Base-by-base conservation (phyloP, 2,113 vertebrate species). In the Onychostoma macrolepis region DNA sequence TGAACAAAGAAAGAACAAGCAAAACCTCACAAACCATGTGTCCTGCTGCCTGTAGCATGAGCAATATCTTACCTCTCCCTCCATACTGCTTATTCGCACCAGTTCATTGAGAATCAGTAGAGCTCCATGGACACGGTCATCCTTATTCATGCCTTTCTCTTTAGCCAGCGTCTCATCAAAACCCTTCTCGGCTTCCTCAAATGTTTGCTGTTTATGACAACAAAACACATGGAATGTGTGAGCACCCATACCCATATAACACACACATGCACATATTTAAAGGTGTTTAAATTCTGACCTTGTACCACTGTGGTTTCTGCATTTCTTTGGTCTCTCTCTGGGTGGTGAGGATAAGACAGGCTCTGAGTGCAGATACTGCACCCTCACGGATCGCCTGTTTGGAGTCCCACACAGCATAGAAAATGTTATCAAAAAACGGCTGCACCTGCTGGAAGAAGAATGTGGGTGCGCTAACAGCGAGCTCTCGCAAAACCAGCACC, bases 391-490 rank as follows among this genome's bases (percentile, higher is more conserved):
- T 98, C 78, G 98, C 98, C 93, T 99, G 98, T 88, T 99, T 99
- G 8, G 97, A 97, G 93, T 99, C 98, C 98, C 98, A 99, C 19
- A 99, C 98, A 0, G 97, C 98, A 56, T 97, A 97, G 89, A 99
- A 99, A 86, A 99, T 97, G 91, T 97, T 99, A 92, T 99, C 98
- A 84, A 99, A 99, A 92, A 99, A 99, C 0, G 98, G 97, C 85
- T 99, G 98, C 67, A 99, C 98, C 96, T 99, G 98, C 89, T 99
- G 98, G 91, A 99, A 99, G 94, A 99, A 99, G 96, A 99, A 99
- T 5, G 98, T 99, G 86, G 98, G 98, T 0, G 98, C 98, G 0
- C 98, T 99, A 93, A 99, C 96, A 43, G 98, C 98, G 93, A 99
- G 93, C 92, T 99, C 98, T 56, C 97, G 95, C 90, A 99, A 91